Evolutionary conservation across 2,113 vertebrate genomes (phyloP), one percentile per base, ranked within the genome.

Genomic region (Lagopus leucura): DNA sequence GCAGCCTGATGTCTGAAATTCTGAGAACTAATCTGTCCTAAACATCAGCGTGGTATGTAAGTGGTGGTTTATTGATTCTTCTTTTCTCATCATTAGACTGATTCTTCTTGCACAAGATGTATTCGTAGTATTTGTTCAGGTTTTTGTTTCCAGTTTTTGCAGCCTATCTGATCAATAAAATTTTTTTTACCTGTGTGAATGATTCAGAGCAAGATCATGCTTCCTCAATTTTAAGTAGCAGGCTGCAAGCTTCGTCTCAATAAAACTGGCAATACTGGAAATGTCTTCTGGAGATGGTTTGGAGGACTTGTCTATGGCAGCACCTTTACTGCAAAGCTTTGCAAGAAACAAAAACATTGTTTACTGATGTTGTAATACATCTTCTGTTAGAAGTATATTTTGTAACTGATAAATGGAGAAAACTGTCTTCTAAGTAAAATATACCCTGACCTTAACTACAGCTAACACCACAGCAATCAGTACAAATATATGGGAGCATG

Each of bases 181-280:
- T 78, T 92, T 30, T 30, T 57, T 95, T 98, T 97, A 98, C 97
- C 97, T 97, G 94, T 98, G 96, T 12, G 98, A 97, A 73, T 98
- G 97, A 96, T 97, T 97, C 81, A 98, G 69, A 48, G 98, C 98
- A 60, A 97, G 92, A n/a, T 96, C 94, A 12, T 97, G 97, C 72
- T 96, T 98, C 67, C 79, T 96, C 97, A 98, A 96, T 50, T 96
- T 96, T 54, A 98, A 95, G 86, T 82, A 98, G 96, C 97, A 98
- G n/a, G 50, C 97, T 76, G 95, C 97, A 75, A 98, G 95, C 78
- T 97, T 97, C 66, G 96, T 95, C 96, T 98, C 97, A 78, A 97
- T 98, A 89, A 97, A 98, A 96, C 97, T 97, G 81, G 86, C 87
- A 27, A 97, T 82, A 10, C 97, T 97, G 70, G 95, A 96, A 92